Evolutionary conservation across 2,113 vertebrate genomes (phyloP).

Genomic region (Todiramphus chloris): DNA sequence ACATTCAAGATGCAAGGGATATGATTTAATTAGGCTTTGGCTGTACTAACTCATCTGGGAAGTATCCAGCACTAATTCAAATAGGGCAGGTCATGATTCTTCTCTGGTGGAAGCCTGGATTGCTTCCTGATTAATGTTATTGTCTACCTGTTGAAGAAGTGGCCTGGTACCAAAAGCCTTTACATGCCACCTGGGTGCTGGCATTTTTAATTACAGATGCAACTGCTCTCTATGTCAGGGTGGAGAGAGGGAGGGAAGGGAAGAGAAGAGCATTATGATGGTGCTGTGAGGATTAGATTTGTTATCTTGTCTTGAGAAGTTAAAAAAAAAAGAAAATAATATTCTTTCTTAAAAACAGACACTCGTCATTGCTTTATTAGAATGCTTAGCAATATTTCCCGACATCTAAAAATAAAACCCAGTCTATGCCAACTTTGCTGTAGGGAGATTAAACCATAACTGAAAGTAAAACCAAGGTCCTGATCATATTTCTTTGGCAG

Average conservation of each 20-base stretch:
- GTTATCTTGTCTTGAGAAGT: background rate
- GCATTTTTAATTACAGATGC: background rate
- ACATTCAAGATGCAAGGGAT: background rate
- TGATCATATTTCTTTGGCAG: conserved; percentile 25
- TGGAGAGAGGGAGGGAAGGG: background rate
- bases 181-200: background rate
- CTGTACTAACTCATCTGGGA: conserved; percentile 1
- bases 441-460: background rate
- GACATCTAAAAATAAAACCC: background rate
- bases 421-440: background rate
- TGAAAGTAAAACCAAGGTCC: background rate
- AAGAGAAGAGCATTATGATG: background rate
- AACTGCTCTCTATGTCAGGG: background rate
- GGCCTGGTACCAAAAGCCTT: background rate
- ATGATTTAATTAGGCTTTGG: conserved; percentile 29
- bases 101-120: background rate
- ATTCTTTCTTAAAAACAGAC: background rate
- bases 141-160: conserved; percentile 4
- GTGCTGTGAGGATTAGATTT: background rate
- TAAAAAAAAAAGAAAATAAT: background rate
- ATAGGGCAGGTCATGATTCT: background rate
- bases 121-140: background rate
- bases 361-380: background rate
- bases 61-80: conserved; percentile 8
- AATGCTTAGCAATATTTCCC: conserved; percentile 4